Base-by-base conservation (phyloP, 2,888 invertebrate species). In the Acholoe squamosa region DNA sequence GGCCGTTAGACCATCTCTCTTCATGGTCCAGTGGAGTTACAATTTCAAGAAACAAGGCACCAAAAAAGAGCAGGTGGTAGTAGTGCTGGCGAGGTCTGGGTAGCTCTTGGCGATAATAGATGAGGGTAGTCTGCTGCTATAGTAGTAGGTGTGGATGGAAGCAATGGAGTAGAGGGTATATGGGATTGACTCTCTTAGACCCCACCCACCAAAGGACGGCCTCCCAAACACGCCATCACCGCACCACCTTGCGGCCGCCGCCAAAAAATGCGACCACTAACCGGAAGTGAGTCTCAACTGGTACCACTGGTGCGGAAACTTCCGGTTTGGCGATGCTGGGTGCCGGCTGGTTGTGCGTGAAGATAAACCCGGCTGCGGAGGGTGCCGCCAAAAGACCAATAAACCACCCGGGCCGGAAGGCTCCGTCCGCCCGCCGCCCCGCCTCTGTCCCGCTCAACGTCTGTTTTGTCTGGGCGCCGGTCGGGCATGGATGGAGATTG, bases 401-500 rank as follows among this genome's bases (percentile, higher is more conserved):
- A 71, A 71, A 71, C 28, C 71, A 71, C 61, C 12, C 71, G n/a
- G 25, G 71, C 71, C 71, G 61, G 61, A n/a, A 43, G 61, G 22
- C 61, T 19, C 61, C 61, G 22, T 19, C 61, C 61, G 14, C 61
- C 61, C 61, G 61, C 61, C 61, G 61, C 61, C 61, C 61, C 14
- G 14, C 61, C 61, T 19, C 12, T 19, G 19, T 22, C 71, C 71
- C 28, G 71, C 71, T 5, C 28, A 5, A 22, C 28, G 71, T 71
- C 71, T 22, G 71, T 28, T 28, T 28, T 28, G 71, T 71, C 71
- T 71, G 71, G 28, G 71, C 28, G 28, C 28, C 71, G 71, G 28
- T 71, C 28, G 71, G 71, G 71, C 71, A 71, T 71, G 71, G 28
- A 71, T 71, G 31, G 28, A 71, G 71, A 71, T 71, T 71, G 71